Evolutionary conservation across 2,113 vertebrate genomes (phyloP), one percentile per base, ranked within the genome.

Genomic region (Ammodytes dubius): DNA sequence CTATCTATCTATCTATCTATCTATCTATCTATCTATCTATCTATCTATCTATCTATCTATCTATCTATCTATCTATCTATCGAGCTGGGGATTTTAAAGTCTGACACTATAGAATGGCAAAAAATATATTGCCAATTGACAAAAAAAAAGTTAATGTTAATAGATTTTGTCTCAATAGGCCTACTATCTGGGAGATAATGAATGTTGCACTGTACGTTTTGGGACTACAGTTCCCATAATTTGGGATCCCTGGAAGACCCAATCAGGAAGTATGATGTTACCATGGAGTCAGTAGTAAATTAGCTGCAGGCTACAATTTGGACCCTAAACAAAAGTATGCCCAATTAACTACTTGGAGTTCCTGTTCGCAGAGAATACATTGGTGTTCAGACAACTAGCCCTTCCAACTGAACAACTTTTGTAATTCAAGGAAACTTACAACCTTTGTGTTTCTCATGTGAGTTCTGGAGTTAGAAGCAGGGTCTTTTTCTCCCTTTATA

Each of bases 21-120:
- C 50, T 14, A 17, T 52, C 5, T 15, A 14, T 50, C 19, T 27
- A 35, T 7, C 17, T n/a, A 7, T 63, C 58, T 82, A 27, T 72
- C 52, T 47, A 40, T 65, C 35, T 70, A 10, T 81, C 37, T 69
- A 14, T 68, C 49, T 37, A 17, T 69, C 15, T 49, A 47, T 57
- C 15, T 59, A 27, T 52, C 12, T 58, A 5, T 58, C 19, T 61
- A 13, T 49, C 5, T 4, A 37, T 39, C 13, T 6, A 37, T 47
- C 13, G 45, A 47, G 19, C 45, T 46, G 42, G 37, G 17, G 43
- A 7, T 46, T 46, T 64, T 43, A 47, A 46, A 49, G 45, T 49
- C 45, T 7, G 27, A 27, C 27, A 27, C 27, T 27, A 27, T 27
- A 27, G 27, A 27, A 27, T 27, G 27, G 27, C 27, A 27, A 27